phyloP scores from a whole-genome alignment of 2,113 vertebrate genomes.

The Numida meleagris region DNA sequence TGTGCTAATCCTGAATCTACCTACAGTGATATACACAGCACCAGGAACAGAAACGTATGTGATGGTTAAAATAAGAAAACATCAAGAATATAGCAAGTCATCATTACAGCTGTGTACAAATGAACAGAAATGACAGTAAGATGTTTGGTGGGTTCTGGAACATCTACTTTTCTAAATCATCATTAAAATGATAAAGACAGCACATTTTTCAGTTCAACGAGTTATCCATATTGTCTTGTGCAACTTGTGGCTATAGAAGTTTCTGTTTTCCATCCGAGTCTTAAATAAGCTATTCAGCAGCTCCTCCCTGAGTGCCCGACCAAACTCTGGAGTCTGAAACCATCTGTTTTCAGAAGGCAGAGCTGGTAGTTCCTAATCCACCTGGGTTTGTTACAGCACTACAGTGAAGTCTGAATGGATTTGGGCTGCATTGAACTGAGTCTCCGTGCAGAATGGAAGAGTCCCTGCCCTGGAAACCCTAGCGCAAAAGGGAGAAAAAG shows the following conservation, averaged over 20 bases:
- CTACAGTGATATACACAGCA: neutral
- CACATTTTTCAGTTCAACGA: slow-evolving; percentile 2
- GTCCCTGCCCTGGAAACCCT: neutral
- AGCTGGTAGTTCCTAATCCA: slow-evolving; percentile 8
- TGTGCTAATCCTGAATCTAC: neutral
- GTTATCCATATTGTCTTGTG: slow-evolving; percentile 16
- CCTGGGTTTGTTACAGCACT: neutral
- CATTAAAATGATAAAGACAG: neutral
- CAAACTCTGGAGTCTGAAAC: slow-evolving; percentile 22
- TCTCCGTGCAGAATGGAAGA: neutral
- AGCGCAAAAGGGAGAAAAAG: neutral
- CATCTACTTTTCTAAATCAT: slow-evolving; percentile 31
- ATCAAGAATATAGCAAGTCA: neutral
- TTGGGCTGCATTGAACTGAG: neutral
- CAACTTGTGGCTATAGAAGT: slow-evolving; percentile 34
- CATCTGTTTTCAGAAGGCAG: slow-evolving; percentile 21
- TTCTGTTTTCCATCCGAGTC: slow-evolving; percentile 39
- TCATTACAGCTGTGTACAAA: neutral
- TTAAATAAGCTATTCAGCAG: slow-evolving; percentile 28
- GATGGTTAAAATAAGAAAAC: neutral
- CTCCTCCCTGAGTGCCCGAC: neutral
- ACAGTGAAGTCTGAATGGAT: neutral
- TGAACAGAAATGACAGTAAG: neutral
- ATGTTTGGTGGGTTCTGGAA: slow-evolving; percentile 8
- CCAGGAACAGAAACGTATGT: neutral